Evolutionary conservation across 2,113 vertebrate genomes (phyloP), one percentile per base, ranked within the genome.

Genomic region (Daubentonia madagascariensis): DNA sequence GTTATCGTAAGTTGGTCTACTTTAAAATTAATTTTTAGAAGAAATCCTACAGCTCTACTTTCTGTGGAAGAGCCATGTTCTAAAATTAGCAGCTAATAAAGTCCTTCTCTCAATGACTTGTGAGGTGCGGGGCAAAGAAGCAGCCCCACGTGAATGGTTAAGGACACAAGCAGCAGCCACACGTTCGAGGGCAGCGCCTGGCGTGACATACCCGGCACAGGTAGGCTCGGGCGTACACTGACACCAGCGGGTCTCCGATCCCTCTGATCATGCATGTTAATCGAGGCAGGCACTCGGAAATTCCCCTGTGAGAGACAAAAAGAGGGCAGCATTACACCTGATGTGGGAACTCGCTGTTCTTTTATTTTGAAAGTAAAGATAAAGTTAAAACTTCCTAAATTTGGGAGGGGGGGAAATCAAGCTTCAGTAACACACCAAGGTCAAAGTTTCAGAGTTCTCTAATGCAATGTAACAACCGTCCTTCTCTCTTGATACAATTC

Each of bases 191-290:
- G 13, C 17, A 0, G 85, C 37, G 72, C 90, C 54, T 2, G 25
- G 5, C 0, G 11, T 0, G 25, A 37, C 98, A 91, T 98, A 99
- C 99, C 99, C 99, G 99, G 99, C 99, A 99, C 86, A 99, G 99
- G 97, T 99, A 99, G 1, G 99, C 99, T 96, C 99, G 99, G 61
- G 99, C 99, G 3, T 99, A 99, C n/a, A 99, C 99, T 1, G 99
- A 99, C 96, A 99, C 99, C 95, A 99, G 98, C 0, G 99, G 99
- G 88, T 99, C 99, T 95, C 99, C 99, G 0, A 99, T 99, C 43
- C 99, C 99, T 98, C 99, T 98, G 78, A 99, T 99, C 99, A 99
- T 99, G 2, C 99, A 98, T 0, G 99, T 99, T 91, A 99, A 91
- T 3, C 99, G 99, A 0, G 99, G 99, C 5, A 99, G 99, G 40